These are phyloP conservation scores for Penaeus vannamei DNA, from an alignment of 1,140 invertebrate species.

Conservation along the genomic window DNA sequence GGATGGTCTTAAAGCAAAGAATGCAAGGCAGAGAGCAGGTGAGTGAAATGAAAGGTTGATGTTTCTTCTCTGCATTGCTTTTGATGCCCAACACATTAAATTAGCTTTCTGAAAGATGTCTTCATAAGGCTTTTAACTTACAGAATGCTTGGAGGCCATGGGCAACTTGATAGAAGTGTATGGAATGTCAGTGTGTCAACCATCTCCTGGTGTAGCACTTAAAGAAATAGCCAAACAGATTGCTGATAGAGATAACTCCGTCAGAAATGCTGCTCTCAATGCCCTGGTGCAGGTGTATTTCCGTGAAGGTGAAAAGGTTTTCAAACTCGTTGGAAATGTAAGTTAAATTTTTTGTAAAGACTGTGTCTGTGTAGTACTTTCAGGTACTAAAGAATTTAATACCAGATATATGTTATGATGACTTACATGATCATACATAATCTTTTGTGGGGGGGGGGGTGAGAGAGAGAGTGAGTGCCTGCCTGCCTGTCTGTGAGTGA, in stretches of 20 bases:
- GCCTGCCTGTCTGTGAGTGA: too few relatives aligned
- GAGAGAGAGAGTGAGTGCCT: too few relatives aligned
- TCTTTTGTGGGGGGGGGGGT: too few relatives aligned
- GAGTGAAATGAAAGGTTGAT: slow-evolving; percentile 50
- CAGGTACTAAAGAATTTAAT: too few relatives aligned
- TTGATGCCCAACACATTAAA: too few relatives aligned
- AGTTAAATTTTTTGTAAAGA: slow-evolving; percentile 66
- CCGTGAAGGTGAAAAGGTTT: slow-evolving; percentile 90
- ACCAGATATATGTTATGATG: too few relatives aligned
- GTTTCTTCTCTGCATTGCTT: too few relatives aligned
- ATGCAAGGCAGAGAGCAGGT: slow-evolving; percentile 93
- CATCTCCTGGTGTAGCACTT: slow-evolving; percentile 82
- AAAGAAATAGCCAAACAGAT: slow-evolving; percentile 96
- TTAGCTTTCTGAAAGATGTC: not conserved
- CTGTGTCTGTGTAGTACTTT: slow-evolving; percentile 24
- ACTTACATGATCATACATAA: too few relatives aligned
- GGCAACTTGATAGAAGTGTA: slow-evolving; percentile 88
- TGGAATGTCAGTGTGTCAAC: slow-evolving; percentile 88
- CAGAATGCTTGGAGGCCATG: slow-evolving; percentile 94
- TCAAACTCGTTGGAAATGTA: slow-evolving; percentile 92
- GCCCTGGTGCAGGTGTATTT: slow-evolving; percentile 92
- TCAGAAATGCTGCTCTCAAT: slow-evolving; percentile 94
- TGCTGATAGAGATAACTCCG: slow-evolving; percentile 95
- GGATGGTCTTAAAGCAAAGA: slow-evolving; percentile 97
- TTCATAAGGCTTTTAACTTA: slow-evolving; percentile 44